Evolutionary conservation across 1,140 invertebrate genomes (phyloP).

Genomic region (Vanessa tameamea): DNA sequence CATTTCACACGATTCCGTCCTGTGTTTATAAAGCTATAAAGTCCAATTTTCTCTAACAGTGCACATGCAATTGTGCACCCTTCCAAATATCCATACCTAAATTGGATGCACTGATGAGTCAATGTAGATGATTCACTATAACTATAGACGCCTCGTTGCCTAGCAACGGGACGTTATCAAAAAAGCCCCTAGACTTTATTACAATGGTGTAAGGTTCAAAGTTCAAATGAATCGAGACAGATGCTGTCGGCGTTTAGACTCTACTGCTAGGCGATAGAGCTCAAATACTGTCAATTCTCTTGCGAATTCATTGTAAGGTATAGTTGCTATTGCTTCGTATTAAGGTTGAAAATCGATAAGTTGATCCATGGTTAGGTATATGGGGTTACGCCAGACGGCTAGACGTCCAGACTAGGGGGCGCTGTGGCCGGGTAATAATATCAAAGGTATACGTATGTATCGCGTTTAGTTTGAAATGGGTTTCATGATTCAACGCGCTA

Average conservation of each 20-base stretch:
- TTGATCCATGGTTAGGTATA: constrained; percentile 31
- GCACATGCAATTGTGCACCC: constrained; percentile 25
- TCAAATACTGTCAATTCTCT: constrained; percentile 34
- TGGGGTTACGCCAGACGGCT: constrained; percentile 51
- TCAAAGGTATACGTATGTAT: constrained; percentile 33
- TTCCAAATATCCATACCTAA: constrained; percentile 40
- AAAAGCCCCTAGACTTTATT: constrained; percentile 20
- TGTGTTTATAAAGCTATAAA: constrained; percentile 4
- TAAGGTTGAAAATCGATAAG: constrained; percentile 30
- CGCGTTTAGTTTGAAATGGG: constrained; percentile 29
- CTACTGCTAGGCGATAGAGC: constrained; percentile 31
- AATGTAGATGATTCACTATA: constrained; percentile 31
- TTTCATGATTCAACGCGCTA: constrained; percentile 40
- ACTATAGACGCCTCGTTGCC: constrained; percentile 33
- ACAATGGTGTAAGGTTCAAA: constrained; percentile 28
- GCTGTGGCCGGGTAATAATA: constrained; percentile 38
- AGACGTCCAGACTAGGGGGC: constrained; percentile 52
- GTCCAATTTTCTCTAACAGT: constrained; percentile 14
- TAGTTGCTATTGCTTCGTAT: constrained; percentile 21
- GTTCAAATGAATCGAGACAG: not conserved
- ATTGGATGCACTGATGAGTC: constrained; percentile 43
- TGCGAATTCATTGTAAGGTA: constrained; percentile 32
- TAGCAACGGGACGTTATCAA: constrained; percentile 36
- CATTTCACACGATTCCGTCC: not conserved
- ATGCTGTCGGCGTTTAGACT: constrained; percentile 26